Percentiles rank a stretch among this genome's conserved stretches.
phyloP scores from a whole-genome alignment of 2,797 vertebrate species.

The Pagetopsis macropterus region DNA sequence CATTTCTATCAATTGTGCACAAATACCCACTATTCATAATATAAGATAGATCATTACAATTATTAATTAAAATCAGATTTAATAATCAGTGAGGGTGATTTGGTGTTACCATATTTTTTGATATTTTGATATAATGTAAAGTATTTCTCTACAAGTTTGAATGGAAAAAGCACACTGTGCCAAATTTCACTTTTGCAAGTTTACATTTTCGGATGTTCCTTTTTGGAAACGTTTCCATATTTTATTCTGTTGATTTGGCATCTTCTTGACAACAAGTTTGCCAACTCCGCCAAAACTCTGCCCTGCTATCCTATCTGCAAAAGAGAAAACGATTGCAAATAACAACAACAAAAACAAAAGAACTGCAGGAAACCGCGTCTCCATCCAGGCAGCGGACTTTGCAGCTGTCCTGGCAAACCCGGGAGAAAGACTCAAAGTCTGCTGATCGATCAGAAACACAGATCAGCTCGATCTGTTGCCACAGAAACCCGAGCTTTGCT shows the following conservation, averaged over 20 bases:
- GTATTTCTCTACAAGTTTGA: not conserved
- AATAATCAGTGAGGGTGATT: too few relatives aligned
- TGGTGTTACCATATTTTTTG: not conserved
- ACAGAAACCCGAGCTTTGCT: conserved; percentile 34
- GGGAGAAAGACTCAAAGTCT: conserved; percentile 13
- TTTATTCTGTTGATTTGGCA: not conserved
- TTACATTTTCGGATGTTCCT: not conserved
- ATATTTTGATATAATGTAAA: not conserved
- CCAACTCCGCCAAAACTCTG: not conserved
- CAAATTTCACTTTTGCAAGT: not conserved
- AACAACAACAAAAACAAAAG: conserved; percentile 4
- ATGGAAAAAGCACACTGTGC: not conserved
- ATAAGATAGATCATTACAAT: too few relatives aligned
- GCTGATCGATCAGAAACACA: conserved; percentile 26
- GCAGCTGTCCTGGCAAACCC: conserved; percentile 20
- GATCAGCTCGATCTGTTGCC: conserved; percentile 37
- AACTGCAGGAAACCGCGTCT: not conserved
- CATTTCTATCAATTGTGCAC: too few relatives aligned
- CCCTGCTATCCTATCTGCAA: not conserved
- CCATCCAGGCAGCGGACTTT: not conserved
- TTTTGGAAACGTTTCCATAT: not conserved
- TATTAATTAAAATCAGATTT: too few relatives aligned
- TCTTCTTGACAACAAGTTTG: not conserved
- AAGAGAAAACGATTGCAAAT: conserved; percentile 1
- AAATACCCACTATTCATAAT: too few relatives aligned